phyloP scores from a whole-genome alignment of 2,888 invertebrate species.

The Pristionchus arcanus region DNA sequence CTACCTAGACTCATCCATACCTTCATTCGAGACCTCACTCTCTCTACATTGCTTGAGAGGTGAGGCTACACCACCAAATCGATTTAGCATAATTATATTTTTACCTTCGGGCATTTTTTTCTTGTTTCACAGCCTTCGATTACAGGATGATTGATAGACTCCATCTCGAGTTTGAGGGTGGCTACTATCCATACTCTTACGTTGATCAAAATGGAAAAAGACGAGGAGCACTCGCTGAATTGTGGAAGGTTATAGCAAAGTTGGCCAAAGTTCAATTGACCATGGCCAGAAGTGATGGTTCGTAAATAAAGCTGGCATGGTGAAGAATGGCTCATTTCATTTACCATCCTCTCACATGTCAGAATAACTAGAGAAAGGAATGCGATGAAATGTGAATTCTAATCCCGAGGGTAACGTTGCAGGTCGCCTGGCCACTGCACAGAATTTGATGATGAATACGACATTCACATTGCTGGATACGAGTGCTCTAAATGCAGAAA shows the following conservation, averaged over 20 bases:
- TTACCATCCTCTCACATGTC: too few relatives aligned
- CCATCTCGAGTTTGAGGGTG: constrained; percentile 38
- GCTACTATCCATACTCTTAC: constrained; percentile 21
- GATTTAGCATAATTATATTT: background rate
- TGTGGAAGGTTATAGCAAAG: constrained; percentile 5
- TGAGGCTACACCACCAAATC: background rate
- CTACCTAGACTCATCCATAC: too few relatives aligned
- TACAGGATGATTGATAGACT: background rate
- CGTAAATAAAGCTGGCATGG: background rate
- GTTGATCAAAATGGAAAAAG: background rate
- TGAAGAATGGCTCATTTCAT: too few relatives aligned
- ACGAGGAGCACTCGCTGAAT: background rate
- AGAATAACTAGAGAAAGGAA: too few relatives aligned
- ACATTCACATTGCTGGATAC: constrained; percentile 7
- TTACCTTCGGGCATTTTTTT: background rate
- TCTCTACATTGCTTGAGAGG: too few relatives aligned
- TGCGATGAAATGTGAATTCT: too few relatives aligned
- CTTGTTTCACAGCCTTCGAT: background rate
- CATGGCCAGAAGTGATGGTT: background rate
- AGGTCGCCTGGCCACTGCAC: background rate
- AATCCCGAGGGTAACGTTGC: background rate
- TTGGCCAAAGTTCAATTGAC: background rate
- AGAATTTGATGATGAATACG: background rate
- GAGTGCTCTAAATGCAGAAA: background rate
- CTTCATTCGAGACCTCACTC: too few relatives aligned